Evolutionary conservation across 2,888 invertebrate genomes (phyloP).

Genomic region (Iselma pallidipennis): DNA sequence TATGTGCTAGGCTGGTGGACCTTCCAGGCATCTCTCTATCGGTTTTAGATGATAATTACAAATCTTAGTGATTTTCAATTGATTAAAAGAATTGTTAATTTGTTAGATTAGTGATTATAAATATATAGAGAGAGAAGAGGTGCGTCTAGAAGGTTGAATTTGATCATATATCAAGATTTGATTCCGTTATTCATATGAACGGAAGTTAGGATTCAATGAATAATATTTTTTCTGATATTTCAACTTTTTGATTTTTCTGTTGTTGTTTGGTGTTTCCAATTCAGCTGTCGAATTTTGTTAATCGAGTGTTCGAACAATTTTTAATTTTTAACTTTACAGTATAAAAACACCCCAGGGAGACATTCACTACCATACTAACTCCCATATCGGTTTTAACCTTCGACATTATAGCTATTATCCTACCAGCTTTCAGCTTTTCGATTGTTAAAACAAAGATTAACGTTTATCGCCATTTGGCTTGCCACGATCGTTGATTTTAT

Average conservation of each 20-base stretch:
- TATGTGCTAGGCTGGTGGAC: constrained; percentile 1
- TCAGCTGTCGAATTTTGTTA: too few relatives aligned
- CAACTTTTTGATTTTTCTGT: too few relatives aligned
- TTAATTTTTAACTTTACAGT: neutral
- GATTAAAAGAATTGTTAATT: neutral
- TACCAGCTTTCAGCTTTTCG: neutral
- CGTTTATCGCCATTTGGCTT: neutral
- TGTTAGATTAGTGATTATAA: neutral
- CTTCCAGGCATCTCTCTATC: neutral
- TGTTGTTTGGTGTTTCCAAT: too few relatives aligned
- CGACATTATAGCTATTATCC: constrained; percentile 8
- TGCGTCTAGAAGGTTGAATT: neutral
- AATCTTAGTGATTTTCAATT: neutral
- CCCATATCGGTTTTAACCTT: constrained; percentile 18
- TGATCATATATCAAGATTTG: neutral
- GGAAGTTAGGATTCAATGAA: too few relatives aligned
- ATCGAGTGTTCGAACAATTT: too few relatives aligned
- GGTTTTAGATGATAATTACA: neutral
- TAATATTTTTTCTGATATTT: too few relatives aligned
- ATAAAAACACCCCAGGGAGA: neutral
- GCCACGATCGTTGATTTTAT: too few relatives aligned
- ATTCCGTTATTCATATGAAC: neutral
- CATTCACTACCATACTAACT: neutral
- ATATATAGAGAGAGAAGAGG: neutral
- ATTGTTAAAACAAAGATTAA: too few relatives aligned